Conservation (phyloP, 2,797 vertebrate species). For the Lithobates sylvaticus region DNA sequence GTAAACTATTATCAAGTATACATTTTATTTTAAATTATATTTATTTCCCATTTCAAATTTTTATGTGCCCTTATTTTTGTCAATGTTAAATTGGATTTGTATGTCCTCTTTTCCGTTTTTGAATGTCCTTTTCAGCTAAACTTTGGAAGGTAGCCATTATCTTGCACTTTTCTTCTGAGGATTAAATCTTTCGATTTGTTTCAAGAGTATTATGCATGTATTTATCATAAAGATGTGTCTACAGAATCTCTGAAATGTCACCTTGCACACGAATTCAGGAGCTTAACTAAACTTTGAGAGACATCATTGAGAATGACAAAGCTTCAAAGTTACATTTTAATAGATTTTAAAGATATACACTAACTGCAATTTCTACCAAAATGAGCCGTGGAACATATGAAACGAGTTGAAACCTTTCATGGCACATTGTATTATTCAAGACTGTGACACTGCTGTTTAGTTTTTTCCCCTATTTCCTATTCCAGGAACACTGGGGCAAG, state of each 20-base stretch:
- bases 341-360: background rate
- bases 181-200: slow-evolving; percentile 24
- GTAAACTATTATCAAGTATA: too few species aligned
- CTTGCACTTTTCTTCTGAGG: slow-evolving; percentile 1
- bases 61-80: background rate
- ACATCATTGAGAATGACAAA: background rate
- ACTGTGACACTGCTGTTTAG: too few species aligned
- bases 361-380: background rate
- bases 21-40: background rate
- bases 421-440: too few species aligned
- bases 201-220: slow-evolving; percentile 46
- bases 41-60: background rate
- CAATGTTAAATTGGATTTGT: slow-evolving; percentile 29
- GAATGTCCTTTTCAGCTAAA: slow-evolving; percentile 36
- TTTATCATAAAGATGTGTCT: slow-evolving; percentile 36
- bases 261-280: slow-evolving; percentile 5
- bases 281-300: background rate
- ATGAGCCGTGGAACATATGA: too few species aligned
- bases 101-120: slow-evolving; percentile 33
- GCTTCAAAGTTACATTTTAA: background rate
- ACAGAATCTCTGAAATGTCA: slow-evolving; percentile 17
- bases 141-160: slow-evolving; percentile 38
- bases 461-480: too few species aligned
- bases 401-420: too few species aligned
- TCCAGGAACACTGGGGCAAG: too few species aligned